phyloP scores from a whole-genome alignment of 2,113 vertebrate species.

The Hiodon tergisus region DNA sequence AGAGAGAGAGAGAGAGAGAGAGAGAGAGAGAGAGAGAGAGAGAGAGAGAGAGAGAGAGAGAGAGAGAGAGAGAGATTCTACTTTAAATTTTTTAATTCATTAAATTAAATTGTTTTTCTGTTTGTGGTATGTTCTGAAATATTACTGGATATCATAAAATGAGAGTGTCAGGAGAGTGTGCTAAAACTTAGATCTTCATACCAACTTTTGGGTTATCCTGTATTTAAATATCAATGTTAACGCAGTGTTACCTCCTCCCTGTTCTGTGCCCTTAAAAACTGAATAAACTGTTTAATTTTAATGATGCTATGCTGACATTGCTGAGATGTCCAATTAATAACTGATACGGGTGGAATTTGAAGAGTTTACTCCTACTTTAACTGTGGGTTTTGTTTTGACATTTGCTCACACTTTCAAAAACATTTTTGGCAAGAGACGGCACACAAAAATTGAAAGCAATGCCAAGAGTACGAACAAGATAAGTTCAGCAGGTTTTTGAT shows the following conservation, averaged over 20 bases:
- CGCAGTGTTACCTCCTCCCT: neutral
- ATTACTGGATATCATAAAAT: neutral
- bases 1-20: neutral
- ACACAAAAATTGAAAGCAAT: conserved; percentile 41
- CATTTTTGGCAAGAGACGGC: conserved; percentile 25
- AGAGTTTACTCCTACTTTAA: conserved; percentile 51
- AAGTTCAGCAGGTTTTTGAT: conserved; percentile 48
- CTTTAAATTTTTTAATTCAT: no score
- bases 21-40: neutral
- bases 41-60: no score
- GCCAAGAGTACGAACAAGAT: conserved; percentile 34
- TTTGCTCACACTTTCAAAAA: neutral
- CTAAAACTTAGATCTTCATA: no score
- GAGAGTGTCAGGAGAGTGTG: no score
- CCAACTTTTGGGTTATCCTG: no score
- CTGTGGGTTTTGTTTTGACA: conserved; percentile 42
- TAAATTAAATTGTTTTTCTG: no score
- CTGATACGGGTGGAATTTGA: conserved; percentile 72
- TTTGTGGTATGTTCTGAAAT: no score
- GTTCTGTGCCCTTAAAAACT: conserved; percentile 43
- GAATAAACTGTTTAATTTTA: conserved; percentile 49
- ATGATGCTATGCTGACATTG: conserved; percentile 64
- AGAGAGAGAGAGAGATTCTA: no score
- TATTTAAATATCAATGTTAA: no score
- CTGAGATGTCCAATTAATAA: conserved; percentile 70